Evolutionary conservation across 2,888 invertebrate species (phyloP).

Genomic region (Hylaea fasciaria): DNA sequence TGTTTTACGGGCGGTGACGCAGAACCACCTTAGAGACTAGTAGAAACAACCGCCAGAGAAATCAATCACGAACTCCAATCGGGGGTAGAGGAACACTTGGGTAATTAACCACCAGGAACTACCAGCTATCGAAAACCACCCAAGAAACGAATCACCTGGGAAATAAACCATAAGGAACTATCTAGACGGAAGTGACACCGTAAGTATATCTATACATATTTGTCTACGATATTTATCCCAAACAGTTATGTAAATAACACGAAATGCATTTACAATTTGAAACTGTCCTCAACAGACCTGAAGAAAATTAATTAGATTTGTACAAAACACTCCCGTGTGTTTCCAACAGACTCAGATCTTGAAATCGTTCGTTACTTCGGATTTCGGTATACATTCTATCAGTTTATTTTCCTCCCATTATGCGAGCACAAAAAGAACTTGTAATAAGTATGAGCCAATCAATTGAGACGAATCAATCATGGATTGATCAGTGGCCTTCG

Average conservation of each 20-base stretch:
- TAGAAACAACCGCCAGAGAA: too few relatives aligned
- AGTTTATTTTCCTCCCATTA: slow-evolving; percentile 29
- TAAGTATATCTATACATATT: too few relatives aligned
- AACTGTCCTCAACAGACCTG: too few relatives aligned
- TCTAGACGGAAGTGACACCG: too few relatives aligned
- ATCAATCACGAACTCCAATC: too few relatives aligned
- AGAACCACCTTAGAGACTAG: neutral
- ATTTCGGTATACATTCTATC: slow-evolving; percentile 42
- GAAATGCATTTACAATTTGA: too few relatives aligned
- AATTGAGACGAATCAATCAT: slow-evolving; percentile 41
- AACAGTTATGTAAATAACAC: too few relatives aligned
- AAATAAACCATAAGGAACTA: too few relatives aligned
- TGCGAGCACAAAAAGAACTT: slow-evolving; percentile 35
- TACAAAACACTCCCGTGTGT: slow-evolving; percentile 43
- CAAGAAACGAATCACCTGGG: too few relatives aligned
- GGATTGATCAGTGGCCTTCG: slow-evolving; percentile 16
- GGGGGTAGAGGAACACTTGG: too few relatives aligned
- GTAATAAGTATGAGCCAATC: slow-evolving; percentile 38
- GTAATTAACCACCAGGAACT: neutral
- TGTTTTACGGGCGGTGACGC: slow-evolving; percentile 30
- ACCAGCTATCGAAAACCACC: neutral
- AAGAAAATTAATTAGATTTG: too few relatives aligned
- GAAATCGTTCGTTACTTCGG: slow-evolving; percentile 54
- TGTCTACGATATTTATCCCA: too few relatives aligned
- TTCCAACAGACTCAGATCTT: slow-evolving; percentile 44